Evolutionary conservation across 2,888 invertebrate genomes (phyloP), one percentile per base, ranked within the genome.

Genomic region (Amblyjoppa proteus): DNA sequence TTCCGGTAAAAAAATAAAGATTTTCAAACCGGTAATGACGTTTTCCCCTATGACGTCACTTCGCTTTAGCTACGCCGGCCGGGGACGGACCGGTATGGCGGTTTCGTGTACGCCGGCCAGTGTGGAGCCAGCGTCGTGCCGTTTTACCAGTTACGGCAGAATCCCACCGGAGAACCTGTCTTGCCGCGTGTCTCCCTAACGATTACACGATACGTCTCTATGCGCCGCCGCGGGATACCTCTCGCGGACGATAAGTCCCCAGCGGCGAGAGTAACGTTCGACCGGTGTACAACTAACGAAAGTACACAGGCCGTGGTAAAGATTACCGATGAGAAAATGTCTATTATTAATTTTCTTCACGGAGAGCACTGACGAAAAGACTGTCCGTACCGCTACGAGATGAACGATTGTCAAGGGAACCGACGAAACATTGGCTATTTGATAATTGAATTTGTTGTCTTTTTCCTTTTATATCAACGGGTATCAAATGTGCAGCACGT

Each of bases 221-320:
- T 66, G 51, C 51, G 51, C 20, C 20, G 34, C 45, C 53, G 66
- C 25, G 76, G 66, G 76, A 66, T 53, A 38, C 31, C 20, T n/a
- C 41, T 61, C 45, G 13, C 0, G 3, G 13, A 11, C 20, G 75
- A 64, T 64, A 51, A 16, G 45, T 16, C 41, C 61, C 61, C 58
- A 45, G 45, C 31, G 16, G 56, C 66, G 80, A 80, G 68, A 68
- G 73, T 80, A 71, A 71, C 38, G 20, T 45, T 66, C 61, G 56
- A 45, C 28, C 61, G 16, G 61, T 49, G 13, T 16, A 45, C 9
- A 70, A 31, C 45, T 28, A 71, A 76, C 66, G 76, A 76, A 76
- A 76, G 64, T 80, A 56, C 28, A 74, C 38, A 34, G 49, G 11
- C 7, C 66, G 28, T 13, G 68, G 11, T 2, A 34, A 66, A 41